Percentiles rank a stretch among this genome's conserved stretches.
These are phyloP conservation scores for Philonicus albiceps DNA, from an alignment of 2,888 invertebrate genomes.

Conservation along the genomic window DNA sequence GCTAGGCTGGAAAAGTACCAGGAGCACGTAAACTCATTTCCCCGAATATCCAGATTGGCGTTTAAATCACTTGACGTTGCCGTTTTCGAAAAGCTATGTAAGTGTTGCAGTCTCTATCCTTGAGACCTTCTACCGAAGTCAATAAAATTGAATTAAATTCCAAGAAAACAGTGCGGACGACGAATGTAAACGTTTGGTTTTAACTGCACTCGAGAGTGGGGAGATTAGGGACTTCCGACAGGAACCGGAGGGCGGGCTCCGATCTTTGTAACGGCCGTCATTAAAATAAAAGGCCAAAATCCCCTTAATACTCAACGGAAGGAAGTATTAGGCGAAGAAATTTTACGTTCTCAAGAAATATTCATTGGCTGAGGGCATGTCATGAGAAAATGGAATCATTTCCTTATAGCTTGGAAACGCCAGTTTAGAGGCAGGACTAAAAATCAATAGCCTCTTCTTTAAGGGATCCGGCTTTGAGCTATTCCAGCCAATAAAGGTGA, in stretches of 20 bases:
- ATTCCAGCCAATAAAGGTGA: conserved; percentile 7
- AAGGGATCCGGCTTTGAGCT: neutral
- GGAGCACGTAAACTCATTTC: neutral
- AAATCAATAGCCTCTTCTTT: neutral
- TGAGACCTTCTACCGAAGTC: neutral
- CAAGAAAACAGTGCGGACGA: neutral
- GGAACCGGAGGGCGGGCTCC: neutral
- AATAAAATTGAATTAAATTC: neutral
- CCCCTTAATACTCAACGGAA: neutral
- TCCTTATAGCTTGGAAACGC: neutral
- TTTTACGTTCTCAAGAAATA: neutral
- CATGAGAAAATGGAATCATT: neutral
- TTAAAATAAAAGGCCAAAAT: neutral
- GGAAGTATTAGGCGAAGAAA: neutral
- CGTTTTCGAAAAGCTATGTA: neutral
- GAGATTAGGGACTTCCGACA: neutral
- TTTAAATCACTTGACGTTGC: neutral
- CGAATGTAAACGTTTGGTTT: neutral
- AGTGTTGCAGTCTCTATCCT: neutral
- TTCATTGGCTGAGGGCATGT: neutral
- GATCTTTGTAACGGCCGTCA: neutral
- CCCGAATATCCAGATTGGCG: neutral
- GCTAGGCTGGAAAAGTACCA: neutral
- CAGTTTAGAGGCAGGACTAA: neutral
- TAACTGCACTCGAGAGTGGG: neutral